Percentiles rank a stretch among this genome's conserved stretches.
Conservation (phyloP, 2,797 vertebrate species). For the Trichosurus vulpecula region DNA sequence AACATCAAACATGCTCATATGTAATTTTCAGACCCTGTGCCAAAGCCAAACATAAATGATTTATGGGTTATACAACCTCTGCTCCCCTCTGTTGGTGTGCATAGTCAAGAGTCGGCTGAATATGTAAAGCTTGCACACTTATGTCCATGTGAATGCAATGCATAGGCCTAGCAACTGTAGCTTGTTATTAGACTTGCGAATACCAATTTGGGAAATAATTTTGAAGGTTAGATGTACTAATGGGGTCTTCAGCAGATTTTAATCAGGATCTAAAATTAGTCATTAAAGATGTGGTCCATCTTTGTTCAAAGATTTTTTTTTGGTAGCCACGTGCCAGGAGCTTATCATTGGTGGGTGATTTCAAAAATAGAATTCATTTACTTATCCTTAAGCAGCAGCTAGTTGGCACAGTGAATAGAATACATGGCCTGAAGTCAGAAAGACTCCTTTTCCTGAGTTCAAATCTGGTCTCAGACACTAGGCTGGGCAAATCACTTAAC, state of each 20-base stretch:
- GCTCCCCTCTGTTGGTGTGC: neutral
- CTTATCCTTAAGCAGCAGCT: slow-evolving; percentile 9
- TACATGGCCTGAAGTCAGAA: neutral
- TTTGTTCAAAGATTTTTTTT: slow-evolving; percentile 36
- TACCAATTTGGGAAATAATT: slow-evolving; percentile 10
- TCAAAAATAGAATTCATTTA: slow-evolving; percentile 59
- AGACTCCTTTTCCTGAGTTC: neutral
- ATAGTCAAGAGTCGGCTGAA: neutral
- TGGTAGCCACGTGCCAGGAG: slow-evolving; percentile 39
- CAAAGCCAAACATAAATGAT: neutral
- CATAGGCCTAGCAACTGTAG: neutral
- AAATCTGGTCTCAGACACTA: neutral
- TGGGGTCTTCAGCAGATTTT: slow-evolving; percentile 54
- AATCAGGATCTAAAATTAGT: slow-evolving; percentile 48
- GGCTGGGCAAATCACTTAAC: neutral
- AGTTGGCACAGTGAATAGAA: neutral
- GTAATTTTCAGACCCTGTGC: neutral
- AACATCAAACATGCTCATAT: slow-evolving; percentile 13
- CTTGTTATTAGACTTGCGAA: neutral
- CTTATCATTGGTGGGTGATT: slow-evolving; percentile 39
- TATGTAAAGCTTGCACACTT: neutral
- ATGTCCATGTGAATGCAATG: neutral
- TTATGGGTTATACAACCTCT: neutral
- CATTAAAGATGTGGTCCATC: slow-evolving; percentile 53
- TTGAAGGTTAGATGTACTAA: slow-evolving; percentile 53